Base-by-base conservation (phyloP, 2,797 vertebrate genomes). In the Carapus acus region DNA sequence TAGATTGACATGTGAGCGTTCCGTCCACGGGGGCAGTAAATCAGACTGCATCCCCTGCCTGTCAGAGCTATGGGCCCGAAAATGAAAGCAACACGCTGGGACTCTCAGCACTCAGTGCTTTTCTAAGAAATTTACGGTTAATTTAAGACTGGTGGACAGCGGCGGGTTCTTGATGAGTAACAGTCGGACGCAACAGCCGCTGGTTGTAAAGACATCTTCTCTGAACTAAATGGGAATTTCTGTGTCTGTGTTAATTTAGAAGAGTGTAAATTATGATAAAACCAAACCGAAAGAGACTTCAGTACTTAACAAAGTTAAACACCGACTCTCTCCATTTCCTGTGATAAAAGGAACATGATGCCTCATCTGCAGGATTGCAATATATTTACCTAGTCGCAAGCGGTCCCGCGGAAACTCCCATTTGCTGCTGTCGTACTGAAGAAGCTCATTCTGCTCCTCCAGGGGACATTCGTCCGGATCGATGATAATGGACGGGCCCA, bases 381-480 rank as follows among this genome's bases (percentile, higher is more conserved):
- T 19, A 11, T 58, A 53, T 90, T 84, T 73, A 96, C 93, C 94
- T 39, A 97, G 86, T 55, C 87, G 86, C 48, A 97, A 88, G 12
- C 92, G 88, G 65, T 97, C 94, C 20, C 92, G 84, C 3, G 94
- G 94, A 81, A 97, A 97, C 82, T 97, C 93, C 94, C 94, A 97
- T 68, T 93, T 94, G 58, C 82, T 94, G 86, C 91, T 89, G 73
- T 97, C 93, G 0, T 96, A 97, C 51, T 92, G 93, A 29, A 97
- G 88, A 6, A 91, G 90, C 3, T 96, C 92, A 14, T 90, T 92
- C 76, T 97, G 94, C 77, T 96, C 92, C 0, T 94, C 90, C 0
- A 95, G 86, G 2, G 94, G 91, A 82, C 92, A 90, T 79, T 94
- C 92, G 20, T 94, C 94, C 0, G 93, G 93, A 78, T 97, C 93